These are phyloP conservation scores for Euura lappo DNA, from an alignment of 1,140 invertebrate species.

Conservation along the genomic window DNA sequence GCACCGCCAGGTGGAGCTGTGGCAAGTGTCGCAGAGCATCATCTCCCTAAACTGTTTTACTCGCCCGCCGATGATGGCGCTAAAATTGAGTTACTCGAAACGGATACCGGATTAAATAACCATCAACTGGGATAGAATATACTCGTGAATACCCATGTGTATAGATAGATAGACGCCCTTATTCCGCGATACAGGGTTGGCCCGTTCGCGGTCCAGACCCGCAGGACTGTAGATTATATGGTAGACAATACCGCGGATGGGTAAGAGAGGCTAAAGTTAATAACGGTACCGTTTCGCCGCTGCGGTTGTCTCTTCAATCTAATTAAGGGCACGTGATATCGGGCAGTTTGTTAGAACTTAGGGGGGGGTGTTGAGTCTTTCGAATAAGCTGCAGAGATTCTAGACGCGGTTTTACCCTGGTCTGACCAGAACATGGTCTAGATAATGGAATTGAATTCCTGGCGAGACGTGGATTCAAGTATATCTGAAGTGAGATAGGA, in stretches of 20 bases:
- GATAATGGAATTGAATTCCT: not conserved
- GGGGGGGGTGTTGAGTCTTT: too few relatives aligned
- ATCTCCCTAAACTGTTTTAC: constrained; percentile 30
- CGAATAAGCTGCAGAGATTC: too few relatives aligned
- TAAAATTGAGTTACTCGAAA: constrained; percentile 53
- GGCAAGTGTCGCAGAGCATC: not conserved
- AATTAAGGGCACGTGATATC: not conserved
- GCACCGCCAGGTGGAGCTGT: too few relatives aligned
- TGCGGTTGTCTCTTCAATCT: not conserved
- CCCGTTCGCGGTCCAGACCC: not conserved
- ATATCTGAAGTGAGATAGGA: not conserved
- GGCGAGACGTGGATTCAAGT: not conserved
- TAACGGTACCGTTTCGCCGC: not conserved
- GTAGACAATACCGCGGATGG: not conserved
- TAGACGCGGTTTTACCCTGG: not conserved
- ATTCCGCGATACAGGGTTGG: not conserved
- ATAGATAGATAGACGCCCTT: not conserved
- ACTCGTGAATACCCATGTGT: not conserved
- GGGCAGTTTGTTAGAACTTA: too few relatives aligned
- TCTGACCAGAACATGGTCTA: not conserved
- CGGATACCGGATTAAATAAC: constrained; percentile 53
- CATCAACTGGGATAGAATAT: constrained; percentile 33
- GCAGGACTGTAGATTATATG: not conserved
- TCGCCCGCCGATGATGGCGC: constrained; percentile 45
- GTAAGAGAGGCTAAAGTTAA: not conserved